Base-by-base conservation (phyloP, 1,140 invertebrate genomes). In the Hormaphis cornu region DNA sequence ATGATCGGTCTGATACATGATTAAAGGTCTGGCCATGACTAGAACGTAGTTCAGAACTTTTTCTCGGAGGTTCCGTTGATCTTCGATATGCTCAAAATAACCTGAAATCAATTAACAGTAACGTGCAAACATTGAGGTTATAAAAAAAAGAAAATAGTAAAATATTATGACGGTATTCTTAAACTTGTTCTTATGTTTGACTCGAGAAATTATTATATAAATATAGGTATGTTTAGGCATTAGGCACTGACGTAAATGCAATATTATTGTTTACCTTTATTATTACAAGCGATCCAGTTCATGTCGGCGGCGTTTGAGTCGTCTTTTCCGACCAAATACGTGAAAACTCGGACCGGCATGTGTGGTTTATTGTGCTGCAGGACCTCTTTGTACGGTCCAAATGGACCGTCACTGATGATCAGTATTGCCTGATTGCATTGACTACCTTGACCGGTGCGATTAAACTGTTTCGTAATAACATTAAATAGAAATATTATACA, bases 381-480 rank as follows among this genome's bases (percentile, higher is more conserved):
- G 82, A 82, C 84, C 78, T 82, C 80, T 71, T 81, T 81, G 28
- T 82, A 83, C 33, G 80, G 83, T 69, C 86, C 86, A n/a, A 73
- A 71, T n/a, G 93, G 88, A 30, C 92, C 93, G 75, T 97, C 92
- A 5, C 91, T 92, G 35, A 99, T 87, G 53, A 99, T 78, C 87
- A 98, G 96, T 46, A 99, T 97, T 1, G 94, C 95, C 81, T 98
- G 95, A 80, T 99, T 98, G 77, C 97, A 99, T 74, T 95, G 89
- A 71, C 88, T 88, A 8, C 92, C 91, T 73, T 86, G 83, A 1
- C 87, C 85, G 0, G 87, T 88, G 69, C 87, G 83, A 75, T 91
- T 91, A 74, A 91, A 91, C 84, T 89, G 75, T 16, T 78, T 75
- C 74, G 72, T 72, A 70, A 63, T 6, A 30, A 46, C n/a, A 9